Evolutionary conservation across 2,113 vertebrate genomes (phyloP), one percentile per base, ranked within the genome.

Genomic region (Scopus umbretta): DNA sequence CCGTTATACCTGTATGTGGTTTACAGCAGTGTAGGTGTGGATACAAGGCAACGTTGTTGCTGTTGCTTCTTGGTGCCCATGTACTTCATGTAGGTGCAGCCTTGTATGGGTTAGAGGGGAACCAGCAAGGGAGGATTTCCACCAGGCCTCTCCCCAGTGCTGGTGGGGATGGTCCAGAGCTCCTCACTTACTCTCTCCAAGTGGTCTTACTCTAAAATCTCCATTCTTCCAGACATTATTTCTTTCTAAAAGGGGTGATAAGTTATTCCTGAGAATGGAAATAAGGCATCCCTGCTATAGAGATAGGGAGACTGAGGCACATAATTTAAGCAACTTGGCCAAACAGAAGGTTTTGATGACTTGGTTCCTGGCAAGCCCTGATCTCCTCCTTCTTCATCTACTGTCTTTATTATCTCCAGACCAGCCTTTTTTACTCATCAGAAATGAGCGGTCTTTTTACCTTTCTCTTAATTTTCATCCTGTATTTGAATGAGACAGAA

Each of bases 401-500:
- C 59, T 87, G 32, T 86, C 91, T 80, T 97, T 90, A 87, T 80
- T 11, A 6, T 74, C 90, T 96, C 83, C 86, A 94, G 75, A 56
- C 4, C 18, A 92, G 26, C 7, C 3, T 8, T 30, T 92, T 74
- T 67, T 53, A 8, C 17, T 2, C 27, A 49, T 40, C 21, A 86
- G 29, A 91, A 63, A 67, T 16, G 7, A 68, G 32, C 9, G 14
- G 2, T n/a, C 1, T 62, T 70, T 63, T 86, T n/a, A n/a, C 20
- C 15, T 43, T 58, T 73, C 38, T 78, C 29, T 72, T 91, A 22
- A 53, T 42, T 78, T 94, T 75, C 68, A 43, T 56, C 73, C 21
- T 74, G 42, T 84, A 66, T 94, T 95, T 96, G 83, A 97, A 91
- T 72, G 74, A 80, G 67, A 78, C 50, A 81, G 65, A 94, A 95